Base-by-base conservation (phyloP, 1,140 invertebrate genomes). In the Sogatella furcifera region DNA sequence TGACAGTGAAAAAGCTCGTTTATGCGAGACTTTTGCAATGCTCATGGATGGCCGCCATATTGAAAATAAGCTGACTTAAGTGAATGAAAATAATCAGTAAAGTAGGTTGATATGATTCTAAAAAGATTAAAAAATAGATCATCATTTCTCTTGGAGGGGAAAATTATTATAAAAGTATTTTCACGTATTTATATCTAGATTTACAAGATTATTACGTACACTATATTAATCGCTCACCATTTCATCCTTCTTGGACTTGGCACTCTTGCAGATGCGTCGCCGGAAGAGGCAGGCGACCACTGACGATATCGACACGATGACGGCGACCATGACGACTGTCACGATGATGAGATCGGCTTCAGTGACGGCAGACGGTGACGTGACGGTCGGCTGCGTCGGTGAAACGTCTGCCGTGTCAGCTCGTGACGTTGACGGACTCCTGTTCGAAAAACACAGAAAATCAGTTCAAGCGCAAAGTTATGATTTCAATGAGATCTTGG, bases 311-410 rank as follows among this genome's bases (percentile, higher is more conserved):
- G 61, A 49, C 15, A 69, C 57, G 14, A 81, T 71, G 2, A 76
- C 74, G 5, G 83, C 66, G 38, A 85, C 71, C 8, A 86, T 71
- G 8, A 77, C 70, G 19, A 85, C 72, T 0, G 83, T 82, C 17
- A 85, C 74, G 13, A 85, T 67, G 5, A 81, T 81, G 62, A 77
- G 72, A 0, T 75, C 70, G 5, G 82, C 63, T 59, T 80, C 77
- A 15, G 74, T 69, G 1, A 72, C 69, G 10, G 70, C 66, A 9
- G 69, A 65, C 14, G 60, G 66, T 3, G 62, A 38, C 8, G 44
- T 14, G 8, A 55, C 11, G 17, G 19, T 46, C 3, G 54, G 22
- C 41, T 4, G 57, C 19, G 63, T 65, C 44, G 67, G 62, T 14
- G 63, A 41, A 10, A 64, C 44, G 28, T 61, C 31, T n/a, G 52